Evolutionary conservation across 2,888 invertebrate genomes (phyloP).

Genomic region (Drosophila paranaensis): DNA sequence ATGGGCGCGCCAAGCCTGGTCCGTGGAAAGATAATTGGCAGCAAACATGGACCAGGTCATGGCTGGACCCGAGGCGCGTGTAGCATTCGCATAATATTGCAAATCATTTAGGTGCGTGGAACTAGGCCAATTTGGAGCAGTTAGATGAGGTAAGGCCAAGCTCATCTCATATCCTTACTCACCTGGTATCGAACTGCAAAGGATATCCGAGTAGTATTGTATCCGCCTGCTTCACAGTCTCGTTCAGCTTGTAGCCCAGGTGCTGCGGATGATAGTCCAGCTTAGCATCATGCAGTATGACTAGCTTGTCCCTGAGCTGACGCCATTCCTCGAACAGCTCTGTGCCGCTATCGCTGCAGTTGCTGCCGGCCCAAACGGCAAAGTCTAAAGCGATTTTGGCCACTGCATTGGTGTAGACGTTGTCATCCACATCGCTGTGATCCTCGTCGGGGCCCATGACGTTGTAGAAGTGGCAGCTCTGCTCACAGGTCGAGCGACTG

Average conservation of each 20-base stretch:
- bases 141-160: no score
- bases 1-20: slow-evolving; percentile 84
- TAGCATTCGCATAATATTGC: slow-evolving; percentile 86
- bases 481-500: slow-evolving; percentile 86
- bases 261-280: slow-evolving; percentile 87
- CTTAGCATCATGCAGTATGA: slow-evolving; percentile 85
- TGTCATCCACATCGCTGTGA: slow-evolving; percentile 86
- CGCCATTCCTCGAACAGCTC: slow-evolving; percentile 63
- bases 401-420: slow-evolving; percentile 87
- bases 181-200: slow-evolving; percentile 86
- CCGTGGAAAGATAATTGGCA: slow-evolving; percentile 86
- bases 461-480: slow-evolving; percentile 83
- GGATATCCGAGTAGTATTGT: slow-evolving; percentile 87
- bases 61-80: slow-evolving; percentile 86
- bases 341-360: slow-evolving; percentile 43
- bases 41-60: slow-evolving; percentile 89
- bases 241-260: slow-evolving; percentile 85
- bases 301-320: slow-evolving; percentile 86
- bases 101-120: slow-evolving; percentile 86
- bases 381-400: slow-evolving; percentile 87
- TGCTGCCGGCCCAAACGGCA: slow-evolving; percentile 85
- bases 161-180: slow-evolving; percentile 5
- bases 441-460: slow-evolving; percentile 89
- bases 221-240: slow-evolving; percentile 87
- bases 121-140: slow-evolving; percentile 49